A percentile compares a stretch with the other conserved stretches of the same genome.
These are phyloP conservation scores for Coreoperca whiteheadi DNA, from an alignment of 2,113 vertebrate species.

Conservation along the genomic window DNA sequence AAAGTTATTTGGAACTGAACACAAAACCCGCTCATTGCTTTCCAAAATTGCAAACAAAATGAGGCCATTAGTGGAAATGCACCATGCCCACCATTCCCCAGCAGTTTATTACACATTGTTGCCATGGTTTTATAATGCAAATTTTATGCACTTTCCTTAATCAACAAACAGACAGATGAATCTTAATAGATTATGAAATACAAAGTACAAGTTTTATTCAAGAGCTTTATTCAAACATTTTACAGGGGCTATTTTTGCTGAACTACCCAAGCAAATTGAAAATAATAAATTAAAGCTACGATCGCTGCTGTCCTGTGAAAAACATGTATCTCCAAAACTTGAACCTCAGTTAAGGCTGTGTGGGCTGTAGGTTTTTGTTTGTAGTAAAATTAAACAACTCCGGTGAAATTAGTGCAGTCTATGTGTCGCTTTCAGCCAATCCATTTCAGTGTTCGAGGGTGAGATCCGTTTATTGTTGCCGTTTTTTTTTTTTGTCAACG, in stretches of 20 bases:
- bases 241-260: neutral
- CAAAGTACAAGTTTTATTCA: neutral
- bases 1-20: constrained; percentile 23
- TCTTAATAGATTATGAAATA: neutral
- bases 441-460: too few species aligned
- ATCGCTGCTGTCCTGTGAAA: neutral
- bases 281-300: neutral
- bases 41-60: constrained; percentile 15
- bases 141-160: constrained; percentile 2
- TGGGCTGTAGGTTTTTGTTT: too few species aligned
- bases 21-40: neutral
- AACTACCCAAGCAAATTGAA: neutral
- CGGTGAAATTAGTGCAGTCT: too few species aligned
- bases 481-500: too few species aligned
- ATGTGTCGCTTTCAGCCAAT: too few species aligned
- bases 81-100: neutral
- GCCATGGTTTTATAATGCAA: neutral
- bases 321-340: neutral
- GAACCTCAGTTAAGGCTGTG: too few species aligned
- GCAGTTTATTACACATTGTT: neutral
- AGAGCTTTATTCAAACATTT: neutral
- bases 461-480: too few species aligned
- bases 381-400: too few species aligned
- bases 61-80: constrained; percentile 19
- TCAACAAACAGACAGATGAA: neutral